Percentiles rank a stretch among this genome's conserved stretches.
These are phyloP conservation scores for Rambutsinella grinnellia DNA, from an alignment of 2,888 invertebrate species.

Conservation along the genomic window DNA sequence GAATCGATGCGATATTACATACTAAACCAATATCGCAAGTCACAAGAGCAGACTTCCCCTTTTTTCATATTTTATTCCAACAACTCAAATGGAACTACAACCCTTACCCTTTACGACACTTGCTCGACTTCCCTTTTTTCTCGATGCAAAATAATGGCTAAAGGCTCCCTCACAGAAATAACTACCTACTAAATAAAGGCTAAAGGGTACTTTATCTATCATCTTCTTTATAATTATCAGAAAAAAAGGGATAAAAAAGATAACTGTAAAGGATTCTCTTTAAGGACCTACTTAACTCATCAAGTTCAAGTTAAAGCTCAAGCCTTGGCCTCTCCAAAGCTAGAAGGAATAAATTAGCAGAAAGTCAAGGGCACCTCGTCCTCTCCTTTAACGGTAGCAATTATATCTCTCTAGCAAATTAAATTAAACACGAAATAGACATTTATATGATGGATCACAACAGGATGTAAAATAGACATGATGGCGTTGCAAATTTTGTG, in stretches of 20 bases:
- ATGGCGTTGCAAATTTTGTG: too few relatives aligned
- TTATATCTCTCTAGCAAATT: too few relatives aligned
- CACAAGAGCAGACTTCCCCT: constrained; percentile 14
- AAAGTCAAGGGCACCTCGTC: constrained; percentile 1
- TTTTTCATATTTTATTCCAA: not conserved
- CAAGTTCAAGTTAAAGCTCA: constrained; percentile 44
- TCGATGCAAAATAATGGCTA: not conserved
- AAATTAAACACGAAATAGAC: too few relatives aligned
- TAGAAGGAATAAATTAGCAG: not conserved
- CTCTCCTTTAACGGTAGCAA: too few relatives aligned
- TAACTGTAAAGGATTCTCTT: not conserved
- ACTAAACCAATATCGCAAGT: not conserved
- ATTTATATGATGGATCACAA: too few relatives aligned
- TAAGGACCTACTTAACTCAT: constrained; percentile 26
- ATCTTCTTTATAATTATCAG: too few relatives aligned
- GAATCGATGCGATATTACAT: constrained; percentile 13
- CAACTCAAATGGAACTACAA: not conserved
- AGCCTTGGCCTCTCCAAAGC: constrained; percentile 34
- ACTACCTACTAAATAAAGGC: too few relatives aligned
- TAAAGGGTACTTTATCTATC: too few relatives aligned
- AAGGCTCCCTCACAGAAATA: constrained; percentile 4
- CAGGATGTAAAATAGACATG: too few relatives aligned
- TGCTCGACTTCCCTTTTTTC: not conserved
- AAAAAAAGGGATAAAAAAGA: not conserved
- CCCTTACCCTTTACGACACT: not conserved